Evolutionary conservation across 2,888 invertebrate genomes (phyloP), one percentile per base, ranked within the genome.

Genomic region (Volucella bombylans): DNA sequence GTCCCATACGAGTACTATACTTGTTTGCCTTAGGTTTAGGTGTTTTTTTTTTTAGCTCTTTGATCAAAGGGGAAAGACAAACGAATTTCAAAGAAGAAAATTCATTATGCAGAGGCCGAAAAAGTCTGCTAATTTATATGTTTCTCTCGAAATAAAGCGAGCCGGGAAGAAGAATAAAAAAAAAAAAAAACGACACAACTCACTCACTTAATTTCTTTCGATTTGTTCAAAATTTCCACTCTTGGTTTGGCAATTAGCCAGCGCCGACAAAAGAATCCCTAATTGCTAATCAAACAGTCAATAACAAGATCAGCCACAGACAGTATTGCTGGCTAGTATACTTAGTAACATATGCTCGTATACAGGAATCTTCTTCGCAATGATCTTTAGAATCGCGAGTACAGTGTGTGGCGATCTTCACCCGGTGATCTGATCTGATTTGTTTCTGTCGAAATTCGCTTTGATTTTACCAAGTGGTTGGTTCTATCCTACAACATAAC

Each of bases 281-380:
- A 68, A 68, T 76, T 67, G 50, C 68, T 68, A 69, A 77, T 77
- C 77, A 69, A 77, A 77, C 23, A 76, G 50, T 68, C 61, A 68
- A 61, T 61, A 54, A 10, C 11, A 31, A 31, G 14, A 55, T 45
- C 14, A 31, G 67, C 23, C 41, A 41, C 11, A 31, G 41, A 43
- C 23, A 67, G 50, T 31, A 31, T 31, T 31, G 31, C 18, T 39
- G 15, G 12, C 8, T n/a, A 10, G 31, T 31, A 31, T 31, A 31
- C 31, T 31, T 31, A 6, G 31, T 31, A 6, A 6, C 31, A 1
- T 31, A 31, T 23, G 2, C 3, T 23, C 18, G 18, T 23, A 23
- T 23, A 23, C 18, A 23, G 18, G 31, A 6, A 31, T 31, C 31
- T 31, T 31, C 31, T 31, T 31, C 31, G 31, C 31, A 4, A 6